Evolutionary conservation across 37 sponge, comb jelly and placozoan genomes (phyloP).

Genomic region (Cladorhizidae sp.): DNA sequence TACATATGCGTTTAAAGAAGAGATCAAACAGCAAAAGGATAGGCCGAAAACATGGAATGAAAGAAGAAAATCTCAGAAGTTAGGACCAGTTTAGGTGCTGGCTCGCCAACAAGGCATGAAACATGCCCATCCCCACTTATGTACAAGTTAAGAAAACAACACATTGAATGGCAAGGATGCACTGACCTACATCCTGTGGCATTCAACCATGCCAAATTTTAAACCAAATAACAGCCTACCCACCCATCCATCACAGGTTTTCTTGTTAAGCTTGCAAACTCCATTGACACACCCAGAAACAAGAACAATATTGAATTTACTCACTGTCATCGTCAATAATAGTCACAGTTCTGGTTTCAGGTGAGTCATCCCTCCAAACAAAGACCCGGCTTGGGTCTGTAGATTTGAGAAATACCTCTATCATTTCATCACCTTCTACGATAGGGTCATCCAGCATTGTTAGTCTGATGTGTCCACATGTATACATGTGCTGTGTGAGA

Average conservation of each 20-base stretch:
- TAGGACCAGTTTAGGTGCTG: no score
- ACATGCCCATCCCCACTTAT: no score
- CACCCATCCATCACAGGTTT: background rate
- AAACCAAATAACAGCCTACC: no score
- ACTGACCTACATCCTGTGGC: no score
- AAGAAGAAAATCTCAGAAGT: no score
- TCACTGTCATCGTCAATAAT: conserved; percentile 36
- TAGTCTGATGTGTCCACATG: background rate
- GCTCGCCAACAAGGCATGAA: no score
- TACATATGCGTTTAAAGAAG: background rate
- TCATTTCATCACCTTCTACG: conserved; percentile 22
- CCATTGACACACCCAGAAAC: background rate
- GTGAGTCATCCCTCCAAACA: background rate
- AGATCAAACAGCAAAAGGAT: background rate
- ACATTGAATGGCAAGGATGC: no score
- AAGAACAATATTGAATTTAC: background rate
- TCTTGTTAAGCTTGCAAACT: background rate
- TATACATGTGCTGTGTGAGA: no score
- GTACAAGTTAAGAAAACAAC: no score
- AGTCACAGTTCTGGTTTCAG: conserved; percentile 1
- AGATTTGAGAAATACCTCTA: background rate
- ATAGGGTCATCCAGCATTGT: conserved; percentile 15
- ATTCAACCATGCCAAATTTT: no score
- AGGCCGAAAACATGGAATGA: no score
- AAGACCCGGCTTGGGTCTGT: background rate